Base-by-base conservation (phyloP, 2,797 vertebrate genomes). In the Cynodonichthys magdalenae region DNA sequence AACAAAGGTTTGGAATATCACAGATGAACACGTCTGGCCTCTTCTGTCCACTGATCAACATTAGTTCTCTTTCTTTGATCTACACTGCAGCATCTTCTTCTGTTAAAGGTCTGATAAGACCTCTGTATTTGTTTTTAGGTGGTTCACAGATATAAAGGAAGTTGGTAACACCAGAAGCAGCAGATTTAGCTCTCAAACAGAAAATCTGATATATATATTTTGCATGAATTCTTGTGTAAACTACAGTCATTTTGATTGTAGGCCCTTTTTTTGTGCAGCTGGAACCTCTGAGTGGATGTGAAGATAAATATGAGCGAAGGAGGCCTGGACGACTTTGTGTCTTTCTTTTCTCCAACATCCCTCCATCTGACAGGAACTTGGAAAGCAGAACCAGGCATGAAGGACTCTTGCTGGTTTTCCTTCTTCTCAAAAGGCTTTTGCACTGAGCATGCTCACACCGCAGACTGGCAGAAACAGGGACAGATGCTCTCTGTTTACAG, bases 201-300 rank as follows among this genome's bases (percentile, higher is more conserved):
- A 5, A 71, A 65, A 77, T 82, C 75, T 61, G 60, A 59, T 73
- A 42, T 34, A 80, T 67, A 50, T 62, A 47, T 56, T 65, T 59
- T 59, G 24, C 24, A 53, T 61, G 28, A 83, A 48, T 48, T 69
- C 77, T 80, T 27, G 51, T 87, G 66, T 80, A 81, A 82, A 87
- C 75, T 71, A 82, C 63, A 76, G 78, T 63, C 67, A 59, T 5
- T 50, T 74, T 31, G 71, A 77, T 63, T 67, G 62, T 27, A 51
- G 79, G 82, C 68, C 71, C 44, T 87, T 87, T 46, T 36, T 36
- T 55, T 86, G 80, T 87, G 79, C 75, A 74, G 76, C 51, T 83
- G 53, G 74, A 83, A 71, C 72, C 67, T 84, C 72, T 76, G 75
- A 84, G 77, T 76, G 2, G 65, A 83, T 74, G 65, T 29, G 54